Percentiles rank a stretch among this genome's conserved stretches.
Conservation (phyloP, 2,113 vertebrate genomes). For the Gila orcuttii region DNA sequence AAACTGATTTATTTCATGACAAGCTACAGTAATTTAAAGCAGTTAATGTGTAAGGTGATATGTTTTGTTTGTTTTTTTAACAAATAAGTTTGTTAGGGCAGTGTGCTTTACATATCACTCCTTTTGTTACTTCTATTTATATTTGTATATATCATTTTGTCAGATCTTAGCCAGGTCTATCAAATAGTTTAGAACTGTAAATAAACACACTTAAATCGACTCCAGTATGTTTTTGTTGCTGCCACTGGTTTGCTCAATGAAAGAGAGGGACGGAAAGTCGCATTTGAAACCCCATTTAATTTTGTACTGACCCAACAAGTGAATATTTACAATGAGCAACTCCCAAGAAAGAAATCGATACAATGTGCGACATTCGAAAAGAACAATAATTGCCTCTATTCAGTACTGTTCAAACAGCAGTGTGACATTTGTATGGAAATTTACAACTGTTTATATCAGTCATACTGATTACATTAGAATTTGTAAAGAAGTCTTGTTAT, state of each 20-base stretch:
- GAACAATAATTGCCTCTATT: slow-evolving; percentile 11
- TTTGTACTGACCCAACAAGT: slow-evolving; percentile 6
- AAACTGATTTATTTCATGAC: slow-evolving; percentile 32
- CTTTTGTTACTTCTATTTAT: slow-evolving; percentile 70
- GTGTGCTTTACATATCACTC: slow-evolving; percentile 64
- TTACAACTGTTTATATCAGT: neutral
- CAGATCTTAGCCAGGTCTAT: slow-evolving; percentile 64
- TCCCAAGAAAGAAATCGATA: slow-evolving; percentile 15
- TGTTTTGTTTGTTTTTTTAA: slow-evolving; percentile 53
- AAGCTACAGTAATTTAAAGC: slow-evolving; percentile 9
- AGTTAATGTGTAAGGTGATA: slow-evolving; percentile 12
- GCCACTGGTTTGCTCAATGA: slow-evolving; percentile 41
- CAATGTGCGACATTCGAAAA: neutral
- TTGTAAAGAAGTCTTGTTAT: slow-evolving; percentile 18
- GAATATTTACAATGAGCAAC: slow-evolving; percentile 26
- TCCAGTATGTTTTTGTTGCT: slow-evolving; percentile 20
- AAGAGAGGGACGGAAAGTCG: neutral
- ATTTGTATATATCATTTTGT: slow-evolving; percentile 75
- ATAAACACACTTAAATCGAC: slow-evolving; percentile 71
- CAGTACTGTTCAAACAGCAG: neutral
- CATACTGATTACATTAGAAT: slow-evolving; percentile 25
- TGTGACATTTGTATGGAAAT: slow-evolving; percentile 7
- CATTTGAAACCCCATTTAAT: slow-evolving; percentile 24
- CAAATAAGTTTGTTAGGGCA: slow-evolving; percentile 31
- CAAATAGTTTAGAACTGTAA: slow-evolving; percentile 71